phyloP scores from a whole-genome alignment of 2,797 vertebrate genomes.

The Ptychadena robeensis region DNA sequence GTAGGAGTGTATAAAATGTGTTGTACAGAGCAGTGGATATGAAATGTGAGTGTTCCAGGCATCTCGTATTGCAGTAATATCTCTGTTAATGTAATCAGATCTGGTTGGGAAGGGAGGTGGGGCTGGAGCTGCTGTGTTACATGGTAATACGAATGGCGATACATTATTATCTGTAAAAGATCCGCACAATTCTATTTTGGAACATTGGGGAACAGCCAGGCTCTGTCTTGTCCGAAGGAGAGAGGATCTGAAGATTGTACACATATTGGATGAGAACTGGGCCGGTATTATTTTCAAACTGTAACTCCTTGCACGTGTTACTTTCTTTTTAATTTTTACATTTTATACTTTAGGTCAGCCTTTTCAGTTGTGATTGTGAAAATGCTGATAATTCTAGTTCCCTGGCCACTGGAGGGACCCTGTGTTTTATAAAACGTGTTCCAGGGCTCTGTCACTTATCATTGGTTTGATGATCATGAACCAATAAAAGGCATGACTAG shows the following conservation, averaged over 20 bases:
- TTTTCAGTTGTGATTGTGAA: neutral
- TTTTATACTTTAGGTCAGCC: neutral
- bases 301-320: neutral
- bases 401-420: too few relatives aligned
- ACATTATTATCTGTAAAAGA: neutral
- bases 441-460: neutral
- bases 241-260: too few relatives aligned
- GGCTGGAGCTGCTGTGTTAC: neutral
- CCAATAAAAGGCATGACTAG: neutral
- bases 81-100: conserved; percentile 37
- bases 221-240: too few relatives aligned
- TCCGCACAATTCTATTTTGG: neutral
- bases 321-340: neutral
- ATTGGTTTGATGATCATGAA: neutral
- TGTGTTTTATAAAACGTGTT: neutral
- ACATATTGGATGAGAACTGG: too few relatives aligned
- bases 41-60: conserved; percentile 6
- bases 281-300: neutral
- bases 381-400: neutral
- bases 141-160: neutral
- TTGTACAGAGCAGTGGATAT: conserved; percentile 34
- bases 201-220: neutral
- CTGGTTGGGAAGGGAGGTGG: neutral
- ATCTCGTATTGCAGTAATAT: conserved; percentile 27
- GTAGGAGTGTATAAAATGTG: conserved; percentile 24